Percentiles rank a stretch among this genome's conserved stretches.
phyloP scores from a whole-genome alignment of 2,797 vertebrate genomes.

The Pteropus rufus region DNA sequence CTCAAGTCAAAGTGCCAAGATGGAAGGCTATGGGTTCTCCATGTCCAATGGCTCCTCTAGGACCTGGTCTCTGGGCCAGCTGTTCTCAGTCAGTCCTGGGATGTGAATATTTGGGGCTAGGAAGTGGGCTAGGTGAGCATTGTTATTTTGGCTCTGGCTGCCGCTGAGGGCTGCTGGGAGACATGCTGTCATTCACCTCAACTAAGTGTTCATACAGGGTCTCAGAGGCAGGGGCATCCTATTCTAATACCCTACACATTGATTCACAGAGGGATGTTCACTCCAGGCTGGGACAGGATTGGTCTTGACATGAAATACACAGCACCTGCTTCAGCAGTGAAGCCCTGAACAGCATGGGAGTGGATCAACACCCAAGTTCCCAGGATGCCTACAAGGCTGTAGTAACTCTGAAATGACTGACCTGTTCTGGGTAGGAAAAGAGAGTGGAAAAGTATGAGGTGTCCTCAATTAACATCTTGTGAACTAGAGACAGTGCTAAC shows the following conservation, averaged over 20 bases:
- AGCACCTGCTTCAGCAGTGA: not conserved
- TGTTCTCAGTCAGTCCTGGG: not conserved
- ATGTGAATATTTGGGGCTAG: not conserved
- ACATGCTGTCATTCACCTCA: not conserved
- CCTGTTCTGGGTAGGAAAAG: not conserved
- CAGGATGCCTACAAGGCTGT: accelerated
- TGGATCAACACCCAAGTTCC: not conserved
- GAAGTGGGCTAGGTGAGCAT: not conserved
- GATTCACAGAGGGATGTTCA: not conserved
- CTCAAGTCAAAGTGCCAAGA: not conserved
- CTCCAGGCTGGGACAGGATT: not conserved
- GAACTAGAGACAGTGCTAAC: not conserved
- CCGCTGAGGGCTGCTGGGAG: not conserved
- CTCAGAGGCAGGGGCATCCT: not conserved
- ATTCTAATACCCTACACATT: not conserved
- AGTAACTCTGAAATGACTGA: not conserved
- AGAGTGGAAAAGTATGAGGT: not conserved
- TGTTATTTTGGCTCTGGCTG: not conserved
- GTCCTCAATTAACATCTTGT: not conserved
- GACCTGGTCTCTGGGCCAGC: not conserved
- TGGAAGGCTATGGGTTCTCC: not conserved
- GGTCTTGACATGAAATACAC: not conserved
- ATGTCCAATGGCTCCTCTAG: not conserved
- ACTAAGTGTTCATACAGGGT: not conserved
- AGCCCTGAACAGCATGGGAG: accelerated